Percentiles rank a stretch among this genome's conserved stretches.
Conservation (phyloP, 2,113 vertebrate species). For the Dipodomys spectabilis region DNA sequence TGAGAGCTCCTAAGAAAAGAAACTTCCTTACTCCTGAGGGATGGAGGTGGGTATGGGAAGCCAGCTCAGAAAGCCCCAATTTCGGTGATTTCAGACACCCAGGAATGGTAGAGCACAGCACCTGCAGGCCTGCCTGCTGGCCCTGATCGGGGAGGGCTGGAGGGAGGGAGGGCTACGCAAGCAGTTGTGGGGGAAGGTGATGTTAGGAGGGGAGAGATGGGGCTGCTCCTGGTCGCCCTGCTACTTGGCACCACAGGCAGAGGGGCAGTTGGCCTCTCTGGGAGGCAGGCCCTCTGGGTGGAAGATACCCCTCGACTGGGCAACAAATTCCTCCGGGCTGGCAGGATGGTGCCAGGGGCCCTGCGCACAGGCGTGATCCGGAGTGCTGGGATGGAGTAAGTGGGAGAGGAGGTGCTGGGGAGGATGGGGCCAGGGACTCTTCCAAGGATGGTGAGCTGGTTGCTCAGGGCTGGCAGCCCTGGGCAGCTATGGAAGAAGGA, state of each 20-base stretch:
- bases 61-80: conserved; percentile 93
- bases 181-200: conserved; percentile 78
- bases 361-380: conserved; percentile 85
- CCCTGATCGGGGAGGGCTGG: conserved; percentile 78
- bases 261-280: conserved; percentile 81
- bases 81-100: conserved; percentile 94
- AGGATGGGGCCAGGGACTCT: conserved; percentile 83
- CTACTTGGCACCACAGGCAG: conserved; percentile 68
- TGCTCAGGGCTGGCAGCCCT: conserved; percentile 57
- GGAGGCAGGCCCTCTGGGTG: conserved; percentile 79
- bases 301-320: conserved; percentile 81
- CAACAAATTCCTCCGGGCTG: conserved; percentile 75
- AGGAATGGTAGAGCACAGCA: conserved; percentile 88
- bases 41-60: too few species aligned
- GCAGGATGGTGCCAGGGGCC: conserved; percentile 78
- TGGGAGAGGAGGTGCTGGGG: conserved; percentile 85
- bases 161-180: conserved; percentile 70
- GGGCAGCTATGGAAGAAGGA: conserved; percentile 89
- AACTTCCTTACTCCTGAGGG: background rate
- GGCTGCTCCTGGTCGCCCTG: conserved; percentile 85
- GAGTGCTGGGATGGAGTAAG: conserved; percentile 87
- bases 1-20: conserved; percentile 20
- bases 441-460: conserved; percentile 85
- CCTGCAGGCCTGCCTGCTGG: conserved; percentile 82
- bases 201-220: conserved; percentile 82